phyloP scores from a whole-genome alignment of 2,113 vertebrate species.

The Elephantulus edwardii region DNA sequence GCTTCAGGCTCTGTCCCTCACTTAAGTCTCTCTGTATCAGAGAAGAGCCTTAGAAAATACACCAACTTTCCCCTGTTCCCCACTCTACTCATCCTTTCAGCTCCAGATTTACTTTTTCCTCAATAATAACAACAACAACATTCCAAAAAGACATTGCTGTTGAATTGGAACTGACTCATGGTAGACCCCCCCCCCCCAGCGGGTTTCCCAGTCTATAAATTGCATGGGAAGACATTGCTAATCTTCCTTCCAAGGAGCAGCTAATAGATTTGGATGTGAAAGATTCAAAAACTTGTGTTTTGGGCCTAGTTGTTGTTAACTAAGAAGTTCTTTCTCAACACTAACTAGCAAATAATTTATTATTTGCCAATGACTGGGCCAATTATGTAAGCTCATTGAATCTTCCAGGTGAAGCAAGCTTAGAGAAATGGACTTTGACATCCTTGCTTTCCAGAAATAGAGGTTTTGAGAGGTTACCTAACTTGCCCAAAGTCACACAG shows the following conservation, averaged over 20 bases:
- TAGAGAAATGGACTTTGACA: background rate
- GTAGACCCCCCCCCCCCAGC: too few species aligned
- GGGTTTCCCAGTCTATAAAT: too few species aligned
- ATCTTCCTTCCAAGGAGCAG: too few species aligned
- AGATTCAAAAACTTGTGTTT: too few species aligned
- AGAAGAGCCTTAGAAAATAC: background rate
- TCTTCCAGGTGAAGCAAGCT: background rate
- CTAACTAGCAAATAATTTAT: background rate
- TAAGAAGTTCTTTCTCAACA: background rate
- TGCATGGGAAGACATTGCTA: too few species aligned
- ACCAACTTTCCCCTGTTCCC: too few species aligned
- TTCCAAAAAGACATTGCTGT: too few species aligned
- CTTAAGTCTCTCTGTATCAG: background rate
- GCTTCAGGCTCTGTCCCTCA: background rate
- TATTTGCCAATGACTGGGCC: background rate
- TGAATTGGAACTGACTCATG: too few species aligned
- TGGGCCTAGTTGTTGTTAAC: too few species aligned
- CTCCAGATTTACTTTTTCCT: background rate
- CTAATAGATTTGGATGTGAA: too few species aligned
- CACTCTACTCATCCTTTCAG: too few species aligned
- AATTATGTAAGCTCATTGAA: background rate
- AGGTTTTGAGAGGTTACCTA: background rate
- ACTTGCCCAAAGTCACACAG: background rate
- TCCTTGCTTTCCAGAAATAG: background rate
- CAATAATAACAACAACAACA: background rate